Evolutionary conservation across 2,888 invertebrate genomes (phyloP).

Genomic region (Eupithecia abbreviata): DNA sequence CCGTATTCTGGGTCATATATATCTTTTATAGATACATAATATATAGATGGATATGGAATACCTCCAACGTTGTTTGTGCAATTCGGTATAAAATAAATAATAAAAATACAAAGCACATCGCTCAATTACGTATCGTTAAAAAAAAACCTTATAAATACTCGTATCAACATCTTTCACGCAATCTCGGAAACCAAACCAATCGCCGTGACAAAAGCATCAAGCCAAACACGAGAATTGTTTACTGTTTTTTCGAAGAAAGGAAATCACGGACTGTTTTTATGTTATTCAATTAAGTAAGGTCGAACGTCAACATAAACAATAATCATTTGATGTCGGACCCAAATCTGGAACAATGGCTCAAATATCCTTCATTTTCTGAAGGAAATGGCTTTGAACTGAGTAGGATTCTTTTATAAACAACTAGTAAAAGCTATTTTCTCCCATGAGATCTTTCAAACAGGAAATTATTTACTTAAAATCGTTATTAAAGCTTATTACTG

Average conservation of each 20-base stretch:
- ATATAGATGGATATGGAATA: too few species aligned
- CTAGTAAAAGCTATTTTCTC: neutral
- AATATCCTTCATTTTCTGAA: constrained; percentile 21
- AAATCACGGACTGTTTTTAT: constrained; percentile 39
- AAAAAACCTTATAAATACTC: constrained; percentile 5
- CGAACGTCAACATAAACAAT: constrained; percentile 37
- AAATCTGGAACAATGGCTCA: constrained; percentile 29
- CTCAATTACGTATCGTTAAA: neutral
- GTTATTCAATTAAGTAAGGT: constrained; percentile 38
- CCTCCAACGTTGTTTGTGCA: too few species aligned
- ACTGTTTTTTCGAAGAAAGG: constrained; percentile 34
- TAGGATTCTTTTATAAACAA: constrained; percentile 15
- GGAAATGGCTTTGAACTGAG: constrained; percentile 26
- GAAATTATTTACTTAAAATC: neutral
- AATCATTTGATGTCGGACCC: constrained; percentile 31
- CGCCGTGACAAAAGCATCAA: constrained; percentile 36
- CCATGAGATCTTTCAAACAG: neutral
- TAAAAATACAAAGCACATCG: neutral
- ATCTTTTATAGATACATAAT: too few species aligned
- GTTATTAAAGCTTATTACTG: neutral
- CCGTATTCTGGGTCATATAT: too few species aligned
- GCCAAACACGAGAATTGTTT: constrained; percentile 23
- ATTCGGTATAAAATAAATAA: too few species aligned
- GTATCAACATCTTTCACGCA: constrained; percentile 13
- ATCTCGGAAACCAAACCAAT: constrained; percentile 33